These are phyloP conservation scores for Euborellia annulipes DNA, from an alignment of 1,140 invertebrate genomes.

Conservation along the genomic window DNA sequence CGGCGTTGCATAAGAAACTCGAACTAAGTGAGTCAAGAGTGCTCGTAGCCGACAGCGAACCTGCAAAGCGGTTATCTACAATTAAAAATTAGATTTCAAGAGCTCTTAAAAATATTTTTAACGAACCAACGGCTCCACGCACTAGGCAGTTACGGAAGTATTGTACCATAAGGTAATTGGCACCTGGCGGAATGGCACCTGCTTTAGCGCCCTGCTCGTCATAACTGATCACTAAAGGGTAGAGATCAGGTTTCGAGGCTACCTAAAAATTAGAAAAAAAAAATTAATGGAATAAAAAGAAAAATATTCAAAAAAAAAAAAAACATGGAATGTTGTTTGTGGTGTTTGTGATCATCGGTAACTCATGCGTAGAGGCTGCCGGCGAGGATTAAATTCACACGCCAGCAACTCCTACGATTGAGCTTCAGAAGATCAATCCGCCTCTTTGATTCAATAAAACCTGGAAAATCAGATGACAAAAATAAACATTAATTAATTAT, in stretches of 20 bases:
- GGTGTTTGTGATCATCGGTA: background rate
- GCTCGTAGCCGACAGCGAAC: conserved; percentile 61
- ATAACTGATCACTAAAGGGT: conserved; percentile 65
- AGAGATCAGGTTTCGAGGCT: conserved; percentile 66
- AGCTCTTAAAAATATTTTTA: background rate
- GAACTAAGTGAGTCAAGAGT: conserved; percentile 67
- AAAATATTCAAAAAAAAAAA: no score
- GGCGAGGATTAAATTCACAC: conserved; percentile 1
- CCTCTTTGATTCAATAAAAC: no score
- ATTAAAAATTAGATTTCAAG: background rate
- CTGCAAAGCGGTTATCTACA: conserved; percentile 23
- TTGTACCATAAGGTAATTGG: conserved; percentile 59
- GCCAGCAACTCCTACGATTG: conserved; percentile 2
- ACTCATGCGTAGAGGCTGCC: no score
- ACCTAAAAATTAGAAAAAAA: conserved; percentile 41
- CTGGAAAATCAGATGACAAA: no score
- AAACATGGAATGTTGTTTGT: background rate
- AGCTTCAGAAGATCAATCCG: background rate
- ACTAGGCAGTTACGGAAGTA: conserved; percentile 62
- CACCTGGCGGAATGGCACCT: conserved; percentile 42
- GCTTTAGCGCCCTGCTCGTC: conserved; percentile 38
- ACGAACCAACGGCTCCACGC: conserved; percentile 31
- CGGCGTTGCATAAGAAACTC: conserved; percentile 62
- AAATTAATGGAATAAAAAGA: no score
- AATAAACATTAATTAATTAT: no score